Conservation (phyloP, 2,888 invertebrate genomes). For the Lochmaea crataegi region DNA sequence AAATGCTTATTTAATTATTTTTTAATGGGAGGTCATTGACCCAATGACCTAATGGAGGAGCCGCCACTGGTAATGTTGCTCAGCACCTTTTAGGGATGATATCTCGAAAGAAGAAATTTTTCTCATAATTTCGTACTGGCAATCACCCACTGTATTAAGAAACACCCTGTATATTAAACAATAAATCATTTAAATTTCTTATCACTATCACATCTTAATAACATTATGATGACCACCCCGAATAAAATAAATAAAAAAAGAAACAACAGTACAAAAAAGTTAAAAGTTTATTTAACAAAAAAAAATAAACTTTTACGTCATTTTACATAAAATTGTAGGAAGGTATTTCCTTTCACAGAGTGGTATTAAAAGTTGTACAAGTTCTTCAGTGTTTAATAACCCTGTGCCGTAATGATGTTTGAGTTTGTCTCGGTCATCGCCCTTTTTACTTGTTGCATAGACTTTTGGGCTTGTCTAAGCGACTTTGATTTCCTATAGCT, state of each 20-base stretch:
- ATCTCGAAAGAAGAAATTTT: no score
- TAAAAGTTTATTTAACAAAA: slow-evolving; percentile 1
- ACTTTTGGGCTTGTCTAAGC: slow-evolving; percentile 56
- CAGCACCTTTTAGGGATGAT: no score
- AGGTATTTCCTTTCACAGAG: slow-evolving; percentile 13
- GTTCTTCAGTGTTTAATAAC: slow-evolving; percentile 58
- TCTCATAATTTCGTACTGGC: no score
- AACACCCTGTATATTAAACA: no score
- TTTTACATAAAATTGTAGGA: slow-evolving; percentile 23
- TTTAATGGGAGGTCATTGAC: no score
- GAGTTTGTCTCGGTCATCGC: slow-evolving; percentile 59
- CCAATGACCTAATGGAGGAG: no score
- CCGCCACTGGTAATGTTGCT: no score
- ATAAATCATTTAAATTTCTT: neutral
- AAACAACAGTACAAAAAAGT: neutral
- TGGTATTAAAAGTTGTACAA: slow-evolving; percentile 24
- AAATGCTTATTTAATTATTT: no score
- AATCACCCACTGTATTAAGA: no score
- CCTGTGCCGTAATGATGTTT: slow-evolving; percentile 61
- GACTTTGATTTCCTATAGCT: slow-evolving; percentile 51
- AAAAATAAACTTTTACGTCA: slow-evolving; percentile 9
- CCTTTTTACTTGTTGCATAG: slow-evolving; percentile 61
- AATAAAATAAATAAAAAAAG: neutral
- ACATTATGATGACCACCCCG: neutral
- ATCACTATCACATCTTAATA: neutral